These are phyloP conservation scores for Mesopsocus fuscifrons DNA, from an alignment of 2,888 invertebrate species.

Conservation along the genomic window DNA sequence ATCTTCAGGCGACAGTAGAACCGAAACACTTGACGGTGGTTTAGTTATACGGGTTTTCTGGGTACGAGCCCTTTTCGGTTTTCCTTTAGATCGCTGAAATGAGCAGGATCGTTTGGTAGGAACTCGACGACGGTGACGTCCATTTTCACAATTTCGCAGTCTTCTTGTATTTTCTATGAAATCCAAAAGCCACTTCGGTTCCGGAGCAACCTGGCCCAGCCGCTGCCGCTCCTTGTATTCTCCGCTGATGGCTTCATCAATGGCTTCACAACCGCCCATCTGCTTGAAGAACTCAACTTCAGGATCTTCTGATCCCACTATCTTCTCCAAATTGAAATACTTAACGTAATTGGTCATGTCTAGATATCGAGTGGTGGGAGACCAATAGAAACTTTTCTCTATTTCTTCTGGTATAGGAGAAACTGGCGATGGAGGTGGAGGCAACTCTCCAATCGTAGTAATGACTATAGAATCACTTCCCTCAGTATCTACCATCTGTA, in stretches of 20 bases:
- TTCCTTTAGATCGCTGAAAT: too few species aligned
- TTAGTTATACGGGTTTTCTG: too few species aligned
- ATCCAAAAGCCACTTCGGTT: neutral
- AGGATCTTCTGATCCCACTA: neutral
- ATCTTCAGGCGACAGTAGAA: too few species aligned
- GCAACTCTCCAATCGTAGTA: too few species aligned
- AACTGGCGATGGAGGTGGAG: too few species aligned
- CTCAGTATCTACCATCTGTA: too few species aligned
- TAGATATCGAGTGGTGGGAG: neutral
- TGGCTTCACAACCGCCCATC: neutral
- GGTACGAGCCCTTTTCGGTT: too few species aligned
- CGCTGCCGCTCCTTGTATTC: neutral
- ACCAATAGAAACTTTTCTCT: neutral
- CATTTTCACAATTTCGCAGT: neutral
- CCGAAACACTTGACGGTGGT: too few species aligned
- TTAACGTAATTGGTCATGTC: neutral
- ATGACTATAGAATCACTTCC: too few species aligned
- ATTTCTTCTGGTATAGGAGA: neutral
- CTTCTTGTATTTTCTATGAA: neutral
- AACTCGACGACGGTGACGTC: too few species aligned
- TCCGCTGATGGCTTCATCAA: neutral
- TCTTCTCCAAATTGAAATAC: neutral
- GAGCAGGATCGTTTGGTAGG: too few species aligned
- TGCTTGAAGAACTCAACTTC: neutral
- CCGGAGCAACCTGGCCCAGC: neutral